Percentiles rank a stretch among this genome's conserved stretches.
Evolutionary conservation across 2,888 invertebrate species (phyloP).

Genomic region (Phyllotreta striolata): DNA sequence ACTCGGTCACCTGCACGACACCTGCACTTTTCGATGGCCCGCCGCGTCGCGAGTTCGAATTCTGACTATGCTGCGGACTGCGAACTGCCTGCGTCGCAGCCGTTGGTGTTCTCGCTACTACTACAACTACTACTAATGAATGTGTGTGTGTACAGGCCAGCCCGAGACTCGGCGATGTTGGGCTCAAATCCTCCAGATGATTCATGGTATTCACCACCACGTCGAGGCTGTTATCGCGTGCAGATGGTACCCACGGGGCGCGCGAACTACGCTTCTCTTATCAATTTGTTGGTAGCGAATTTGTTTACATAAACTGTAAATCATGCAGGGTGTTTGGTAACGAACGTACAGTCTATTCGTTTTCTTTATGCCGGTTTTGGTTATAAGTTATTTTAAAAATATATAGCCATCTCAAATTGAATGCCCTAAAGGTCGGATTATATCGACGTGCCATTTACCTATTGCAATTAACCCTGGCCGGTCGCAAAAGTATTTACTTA

Average conservation of each 20-base stretch:
- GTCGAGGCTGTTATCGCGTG: constrained; percentile 15
- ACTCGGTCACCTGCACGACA: constrained; percentile 28
- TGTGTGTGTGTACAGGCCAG: not conserved
- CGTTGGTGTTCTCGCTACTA: too few species aligned
- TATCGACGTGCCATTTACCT: too few species aligned
- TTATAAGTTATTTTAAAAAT: too few species aligned
- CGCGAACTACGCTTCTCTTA: constrained; percentile 2
- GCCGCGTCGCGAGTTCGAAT: constrained; percentile 14
- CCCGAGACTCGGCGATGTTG: constrained; percentile 18
- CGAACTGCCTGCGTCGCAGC: not conserved
- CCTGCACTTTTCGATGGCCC: constrained; percentile 22
- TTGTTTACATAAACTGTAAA: too few species aligned
- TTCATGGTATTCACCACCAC: constrained; percentile 30
- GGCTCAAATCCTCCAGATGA: constrained; percentile 26
- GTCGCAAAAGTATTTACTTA: too few species aligned
- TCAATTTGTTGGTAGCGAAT: not conserved
- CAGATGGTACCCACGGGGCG: constrained; percentile 31
- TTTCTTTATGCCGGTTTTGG: too few species aligned
- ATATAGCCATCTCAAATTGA: too few species aligned
- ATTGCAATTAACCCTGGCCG: too few species aligned
- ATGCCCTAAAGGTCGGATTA: too few species aligned
- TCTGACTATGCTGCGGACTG: constrained; percentile 16
- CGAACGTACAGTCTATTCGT: too few species aligned
- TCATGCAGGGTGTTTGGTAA: too few species aligned
- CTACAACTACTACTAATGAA: too few species aligned